Evolutionary conservation across 2,113 vertebrate genomes (phyloP).

Genomic region (Edolisoma coerulescens): DNA sequence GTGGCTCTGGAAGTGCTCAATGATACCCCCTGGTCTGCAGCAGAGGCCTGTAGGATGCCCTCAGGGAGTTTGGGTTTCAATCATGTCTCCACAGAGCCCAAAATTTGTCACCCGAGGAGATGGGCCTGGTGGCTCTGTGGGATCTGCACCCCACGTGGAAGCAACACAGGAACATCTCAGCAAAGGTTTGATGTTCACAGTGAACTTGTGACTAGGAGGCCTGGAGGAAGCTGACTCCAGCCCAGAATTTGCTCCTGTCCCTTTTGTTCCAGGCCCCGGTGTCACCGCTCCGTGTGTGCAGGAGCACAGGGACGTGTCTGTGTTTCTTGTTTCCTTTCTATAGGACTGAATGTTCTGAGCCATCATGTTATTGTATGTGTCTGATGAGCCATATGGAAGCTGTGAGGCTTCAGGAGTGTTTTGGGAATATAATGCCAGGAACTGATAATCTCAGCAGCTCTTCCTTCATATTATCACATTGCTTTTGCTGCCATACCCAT

Average conservation of each 20-base stretch:
- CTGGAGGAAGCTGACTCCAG: not conserved
- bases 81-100: rapidly evolving
- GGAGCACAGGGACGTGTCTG: not conserved
- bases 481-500: conserved; percentile 28
- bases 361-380: conserved; percentile 48
- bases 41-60: not conserved
- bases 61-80: not conserved
- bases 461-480: conserved; percentile 4
- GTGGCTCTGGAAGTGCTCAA: not conserved
- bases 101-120: not conserved
- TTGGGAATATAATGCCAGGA: conserved; percentile 56
- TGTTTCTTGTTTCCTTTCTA: conserved; percentile 34
- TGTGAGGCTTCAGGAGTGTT: conserved; percentile 54
- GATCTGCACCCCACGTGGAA: rapidly evolving
- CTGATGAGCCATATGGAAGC: conserved; percentile 67
- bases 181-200: not conserved
- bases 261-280: not conserved
- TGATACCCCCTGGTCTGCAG: not conserved
- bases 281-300: not conserved
- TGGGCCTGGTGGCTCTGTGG: not conserved
- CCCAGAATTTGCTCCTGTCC: not conserved
- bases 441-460: conserved; percentile 50
- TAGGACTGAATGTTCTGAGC: conserved; percentile 45
- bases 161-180: not conserved
- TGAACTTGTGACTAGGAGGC: not conserved